A percentile compares a stretch with the other conserved stretches of the same genome.
These are phyloP conservation scores for Malthinus flaveolus DNA, from an alignment of 2,888 invertebrate species.

Conservation along the genomic window DNA sequence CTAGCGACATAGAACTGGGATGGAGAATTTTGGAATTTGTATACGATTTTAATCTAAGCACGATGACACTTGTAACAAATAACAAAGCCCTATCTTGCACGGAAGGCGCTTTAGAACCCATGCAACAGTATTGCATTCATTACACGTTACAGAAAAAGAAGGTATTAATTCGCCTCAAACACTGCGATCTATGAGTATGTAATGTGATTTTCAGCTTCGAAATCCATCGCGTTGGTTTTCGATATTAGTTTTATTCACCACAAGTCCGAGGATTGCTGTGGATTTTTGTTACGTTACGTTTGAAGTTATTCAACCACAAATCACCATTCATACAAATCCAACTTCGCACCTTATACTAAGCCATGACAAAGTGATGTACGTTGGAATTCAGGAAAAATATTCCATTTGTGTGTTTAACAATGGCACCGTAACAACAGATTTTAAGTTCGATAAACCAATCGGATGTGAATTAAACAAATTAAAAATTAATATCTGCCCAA, in stretches of 20 bases:
- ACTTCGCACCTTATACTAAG: slow-evolving; percentile 42
- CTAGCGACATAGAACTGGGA: slow-evolving; percentile 28
- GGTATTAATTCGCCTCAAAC: too few species aligned
- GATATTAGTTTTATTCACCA: slow-evolving; percentile 27
- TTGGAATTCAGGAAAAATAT: slow-evolving; percentile 39
- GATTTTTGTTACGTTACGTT: slow-evolving; percentile 42
- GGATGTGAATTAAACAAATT: slow-evolving; percentile 45
- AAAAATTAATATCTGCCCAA: slow-evolving; percentile 42
- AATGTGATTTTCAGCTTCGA: background rate
- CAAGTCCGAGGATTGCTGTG: slow-evolving; percentile 10
- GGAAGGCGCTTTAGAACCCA: background rate
- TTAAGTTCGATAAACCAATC: slow-evolving; percentile 33
- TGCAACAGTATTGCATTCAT: background rate
- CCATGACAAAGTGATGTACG: slow-evolving; percentile 43
- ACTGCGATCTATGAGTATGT: too few species aligned
- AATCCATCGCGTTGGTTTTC: slow-evolving; percentile 27
- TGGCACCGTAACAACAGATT: slow-evolving; percentile 20
- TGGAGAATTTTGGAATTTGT: slow-evolving; percentile 45
- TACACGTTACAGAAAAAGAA: background rate
- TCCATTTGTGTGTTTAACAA: slow-evolving; percentile 46
- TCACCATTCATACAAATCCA: slow-evolving; percentile 40
- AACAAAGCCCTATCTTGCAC: slow-evolving; percentile 7
- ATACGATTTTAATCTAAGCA: slow-evolving; percentile 30
- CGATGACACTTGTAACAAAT: background rate
- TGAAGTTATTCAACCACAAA: slow-evolving; percentile 40